Conservation (phyloP, 2,888 invertebrate genomes). For the Cyrtodaria siliqua region DNA sequence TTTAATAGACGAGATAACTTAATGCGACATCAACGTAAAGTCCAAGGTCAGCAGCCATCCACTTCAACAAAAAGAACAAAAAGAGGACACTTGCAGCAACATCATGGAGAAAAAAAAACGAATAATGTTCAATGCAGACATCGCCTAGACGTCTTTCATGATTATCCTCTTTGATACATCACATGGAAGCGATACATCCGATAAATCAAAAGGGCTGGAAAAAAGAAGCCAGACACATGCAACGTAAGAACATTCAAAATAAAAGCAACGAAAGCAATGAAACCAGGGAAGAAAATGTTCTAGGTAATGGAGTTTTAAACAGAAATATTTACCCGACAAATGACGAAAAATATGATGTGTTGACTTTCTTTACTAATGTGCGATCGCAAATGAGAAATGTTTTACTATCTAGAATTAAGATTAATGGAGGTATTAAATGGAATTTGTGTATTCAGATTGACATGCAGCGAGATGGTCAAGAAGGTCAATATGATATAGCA, state of each 20-base stretch:
- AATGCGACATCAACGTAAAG: not conserved
- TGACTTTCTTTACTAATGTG: conserved; percentile 35
- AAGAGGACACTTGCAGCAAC: not conserved
- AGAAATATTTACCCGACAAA: conserved; percentile 18
- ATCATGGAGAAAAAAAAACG: not conserved
- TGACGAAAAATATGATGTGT: conserved; percentile 30
- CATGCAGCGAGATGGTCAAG: conserved; percentile 41
- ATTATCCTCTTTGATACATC: conserved; percentile 21
- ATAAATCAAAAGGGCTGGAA: conserved; percentile 22
- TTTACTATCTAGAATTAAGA: conserved; percentile 7
- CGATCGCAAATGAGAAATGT: conserved; percentile 7
- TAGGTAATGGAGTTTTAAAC: conserved; percentile 18
- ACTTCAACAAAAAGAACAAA: not conserved
- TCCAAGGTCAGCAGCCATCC: not conserved
- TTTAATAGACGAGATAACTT: not conserved
- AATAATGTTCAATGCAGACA: conserved; percentile 8
- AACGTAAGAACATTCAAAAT: not conserved
- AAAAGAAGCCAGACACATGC: not conserved
- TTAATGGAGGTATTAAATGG: conserved; percentile 43
- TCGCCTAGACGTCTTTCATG: conserved; percentile 8
- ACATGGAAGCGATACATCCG: conserved; percentile 18
- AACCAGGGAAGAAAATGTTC: conserved; percentile 14
- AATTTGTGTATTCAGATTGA: conserved; percentile 51
- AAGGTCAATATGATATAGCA: conserved; percentile 16
- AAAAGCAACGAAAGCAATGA: not conserved